phyloP scores from a whole-genome alignment of 2,113 vertebrate species.

The Progne subis region DNA sequence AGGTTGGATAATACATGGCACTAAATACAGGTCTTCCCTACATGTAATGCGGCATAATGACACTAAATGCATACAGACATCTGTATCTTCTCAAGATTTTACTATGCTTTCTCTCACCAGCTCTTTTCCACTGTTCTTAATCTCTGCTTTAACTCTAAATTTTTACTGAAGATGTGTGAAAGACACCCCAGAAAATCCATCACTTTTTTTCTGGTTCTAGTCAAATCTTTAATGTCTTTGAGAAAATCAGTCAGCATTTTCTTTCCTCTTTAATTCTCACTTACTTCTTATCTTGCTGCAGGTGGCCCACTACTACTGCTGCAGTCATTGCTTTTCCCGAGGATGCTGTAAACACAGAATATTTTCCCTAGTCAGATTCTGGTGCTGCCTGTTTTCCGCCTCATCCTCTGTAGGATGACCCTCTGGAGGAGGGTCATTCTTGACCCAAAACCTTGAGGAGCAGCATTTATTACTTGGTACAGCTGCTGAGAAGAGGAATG shows the following conservation, averaged over 20 bases:
- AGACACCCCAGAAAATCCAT: background rate
- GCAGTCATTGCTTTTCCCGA: background rate
- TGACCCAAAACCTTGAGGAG: background rate
- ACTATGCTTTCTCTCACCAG: background rate
- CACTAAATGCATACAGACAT: background rate
- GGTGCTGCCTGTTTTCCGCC: background rate
- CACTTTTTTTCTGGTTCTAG: background rate
- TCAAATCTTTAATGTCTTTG: background rate
- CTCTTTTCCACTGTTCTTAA: background rate
- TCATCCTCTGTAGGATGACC: background rate
- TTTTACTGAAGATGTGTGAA: conserved; percentile 4
- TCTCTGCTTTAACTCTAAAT: background rate
- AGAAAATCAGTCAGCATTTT: conserved; percentile 36
- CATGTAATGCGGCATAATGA: background rate
- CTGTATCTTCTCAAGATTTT: background rate
- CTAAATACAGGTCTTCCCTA: background rate
- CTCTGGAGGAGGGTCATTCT: background rate
- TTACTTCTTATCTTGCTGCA: conserved; percentile 14
- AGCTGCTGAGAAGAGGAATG: background rate
- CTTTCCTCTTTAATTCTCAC: background rate
- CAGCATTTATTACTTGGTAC: background rate
- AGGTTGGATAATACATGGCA: background rate
- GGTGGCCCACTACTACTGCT: conserved; percentile 2
- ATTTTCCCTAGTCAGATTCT: background rate
- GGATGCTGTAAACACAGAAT: background rate